Base-by-base conservation (phyloP, 2,888 invertebrate genomes). In the Cosmopolites sordidus region DNA sequence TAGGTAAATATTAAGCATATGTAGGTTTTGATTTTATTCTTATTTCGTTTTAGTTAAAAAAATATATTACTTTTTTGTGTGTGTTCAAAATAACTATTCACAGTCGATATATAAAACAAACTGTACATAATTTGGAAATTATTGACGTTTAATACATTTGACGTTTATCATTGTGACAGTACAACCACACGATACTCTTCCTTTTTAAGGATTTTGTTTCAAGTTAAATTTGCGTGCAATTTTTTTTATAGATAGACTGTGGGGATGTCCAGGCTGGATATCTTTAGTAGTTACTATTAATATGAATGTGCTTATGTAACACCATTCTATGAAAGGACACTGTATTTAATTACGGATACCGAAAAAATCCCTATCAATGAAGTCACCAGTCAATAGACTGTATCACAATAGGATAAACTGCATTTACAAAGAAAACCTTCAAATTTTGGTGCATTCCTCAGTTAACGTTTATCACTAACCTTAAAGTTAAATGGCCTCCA, bases 1-100 rank as follows among this genome's bases (percentile, higher is more conserved):
- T 51, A 56, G 56, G 51, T 51, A 51, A 55, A 51, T 55, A 51
- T 55, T 51, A 43, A 47, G 46, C 47, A 16, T 51, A 48, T 48
- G 27, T 51, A 55, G 51, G 47, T 50, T 22, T 22, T 22, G 22
- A 22, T 22, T 22, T 50, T 37, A 27, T 54, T 22, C 8, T 50
- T 37, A 27, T 54, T 43, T 44, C 40, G 12, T 54, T 61, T 61
- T 62, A 62, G 60, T 62, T 63, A 63, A 67, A 64, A 52, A 55
- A 59, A 58, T 60, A 57, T 60, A 59, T 11, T 14, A 9, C 14
- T 38, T 38, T 38, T 14, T 40, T 16, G 16, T 38, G 18, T 43
- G 48, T 56, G 56, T 51, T 56, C 37, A 48, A 47, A 51, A 48
- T 51, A 51, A 16, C 17, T 40, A 37, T 14, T 12, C 14, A 37